These are phyloP conservation scores for Huso huso DNA, from an alignment of 2,797 vertebrate species.

Conservation along the genomic window DNA sequence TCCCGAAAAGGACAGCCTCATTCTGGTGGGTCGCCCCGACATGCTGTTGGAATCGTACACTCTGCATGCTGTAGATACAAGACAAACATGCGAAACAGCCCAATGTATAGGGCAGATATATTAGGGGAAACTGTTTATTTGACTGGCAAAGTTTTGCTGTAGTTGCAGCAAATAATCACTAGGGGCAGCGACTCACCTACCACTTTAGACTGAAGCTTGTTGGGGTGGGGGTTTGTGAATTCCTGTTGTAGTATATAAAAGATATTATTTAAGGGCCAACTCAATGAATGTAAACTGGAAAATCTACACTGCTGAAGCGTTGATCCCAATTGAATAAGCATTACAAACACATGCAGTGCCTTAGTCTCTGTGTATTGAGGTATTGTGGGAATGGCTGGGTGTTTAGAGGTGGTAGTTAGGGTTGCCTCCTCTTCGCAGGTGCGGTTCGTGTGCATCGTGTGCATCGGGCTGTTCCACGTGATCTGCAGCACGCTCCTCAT, in stretches of 20 bases:
- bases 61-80: background rate
- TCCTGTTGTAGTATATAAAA: background rate
- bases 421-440: slow-evolving; percentile 44
- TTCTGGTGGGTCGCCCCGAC: slow-evolving; percentile 49
- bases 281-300: no score
- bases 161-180: background rate
- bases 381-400: no score
- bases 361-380: no score
- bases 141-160: background rate
- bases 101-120: no score
- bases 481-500: slow-evolving; percentile 60
- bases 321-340: no score
- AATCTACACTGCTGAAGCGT: no score
- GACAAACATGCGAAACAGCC: no score
- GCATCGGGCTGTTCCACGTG: slow-evolving; percentile 57
- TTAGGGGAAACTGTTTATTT: background rate
- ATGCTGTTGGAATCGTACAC: background rate
- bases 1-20: slow-evolving; percentile 47
- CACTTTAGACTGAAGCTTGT: background rate
- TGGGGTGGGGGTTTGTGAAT: background rate
- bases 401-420: no score
- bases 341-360: no score
- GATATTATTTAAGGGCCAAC: no score
- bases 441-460: slow-evolving; percentile 61
- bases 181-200: background rate